phyloP scores from a whole-genome alignment of 2,888 invertebrate species.

The Doris montereyensis region DNA sequence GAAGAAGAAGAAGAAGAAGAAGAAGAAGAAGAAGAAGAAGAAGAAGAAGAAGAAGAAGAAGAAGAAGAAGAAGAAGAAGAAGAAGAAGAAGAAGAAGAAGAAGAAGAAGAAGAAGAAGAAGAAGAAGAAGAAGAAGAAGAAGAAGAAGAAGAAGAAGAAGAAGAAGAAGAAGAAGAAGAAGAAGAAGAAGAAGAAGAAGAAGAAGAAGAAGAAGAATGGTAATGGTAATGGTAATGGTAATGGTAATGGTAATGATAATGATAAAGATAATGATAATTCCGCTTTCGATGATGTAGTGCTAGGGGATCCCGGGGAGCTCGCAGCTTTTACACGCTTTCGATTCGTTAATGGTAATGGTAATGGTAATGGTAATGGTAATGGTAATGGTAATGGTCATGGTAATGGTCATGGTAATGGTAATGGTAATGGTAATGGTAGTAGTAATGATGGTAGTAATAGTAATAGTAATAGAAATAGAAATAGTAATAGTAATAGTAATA shows the following conservation, averaged over 20 bases:
- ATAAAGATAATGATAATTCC: background rate
- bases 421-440: background rate
- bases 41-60: constrained; percentile 1
- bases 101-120: background rate
- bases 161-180: constrained; percentile 5
- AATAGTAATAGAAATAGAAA: background rate
- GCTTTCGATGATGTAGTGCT: background rate
- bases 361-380: background rate
- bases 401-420: background rate
- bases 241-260: background rate
- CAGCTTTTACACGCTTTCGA: no score
- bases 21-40: constrained; percentile 5
- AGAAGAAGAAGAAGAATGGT: constrained; percentile 5
- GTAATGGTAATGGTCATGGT: background rate
- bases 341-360: background rate
- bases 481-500: background rate
- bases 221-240: background rate
- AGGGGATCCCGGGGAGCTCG: no score
- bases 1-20: background rate
- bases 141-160: constrained; percentile 9
- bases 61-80: background rate
- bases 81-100: background rate
- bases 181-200: background rate
- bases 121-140: background rate
- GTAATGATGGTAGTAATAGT: background rate